These are phyloP conservation scores for Antheraea mylitta DNA, from an alignment of 1,140 invertebrate genomes.

Conservation along the genomic window DNA sequence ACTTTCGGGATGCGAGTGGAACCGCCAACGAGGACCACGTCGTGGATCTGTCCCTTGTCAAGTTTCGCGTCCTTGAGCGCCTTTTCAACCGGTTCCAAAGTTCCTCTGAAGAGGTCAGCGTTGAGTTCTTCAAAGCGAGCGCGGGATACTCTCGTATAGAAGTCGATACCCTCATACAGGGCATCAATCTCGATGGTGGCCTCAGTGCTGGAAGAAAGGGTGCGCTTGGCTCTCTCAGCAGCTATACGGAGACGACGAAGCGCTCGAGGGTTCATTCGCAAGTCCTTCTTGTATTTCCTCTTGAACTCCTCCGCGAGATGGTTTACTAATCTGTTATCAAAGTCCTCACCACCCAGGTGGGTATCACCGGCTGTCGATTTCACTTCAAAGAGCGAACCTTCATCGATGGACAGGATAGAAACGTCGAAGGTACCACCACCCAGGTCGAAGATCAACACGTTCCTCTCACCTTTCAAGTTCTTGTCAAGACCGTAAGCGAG, in stretches of 20 bases:
- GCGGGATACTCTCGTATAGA: conserved; percentile 71
- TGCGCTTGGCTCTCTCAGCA: conserved; percentile 80
- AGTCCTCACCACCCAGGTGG: conserved; percentile 86
- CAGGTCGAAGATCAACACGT: conserved; percentile 31
- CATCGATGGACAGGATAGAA: conserved; percentile 86
- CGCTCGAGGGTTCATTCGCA: conserved; percentile 66
- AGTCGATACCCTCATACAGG: conserved; percentile 74
- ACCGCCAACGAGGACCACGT: conserved; percentile 81
- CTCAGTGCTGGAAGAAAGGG: conserved; percentile 76
- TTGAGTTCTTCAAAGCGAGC: conserved; percentile 76
- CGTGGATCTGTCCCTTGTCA: conserved; percentile 83
- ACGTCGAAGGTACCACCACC: conserved; percentile 75
- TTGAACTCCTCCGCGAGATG: conserved; percentile 79
- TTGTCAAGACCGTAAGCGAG: conserved; percentile 88
- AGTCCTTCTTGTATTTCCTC: conserved; percentile 76
- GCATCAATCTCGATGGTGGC: conserved; percentile 78
- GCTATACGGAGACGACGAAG: conserved; percentile 82
- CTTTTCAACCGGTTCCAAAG: conserved; percentile 56
- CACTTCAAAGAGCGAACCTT: conserved; percentile 86
- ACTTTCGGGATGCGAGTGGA: conserved; percentile 61
- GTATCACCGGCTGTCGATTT: conserved; percentile 36
- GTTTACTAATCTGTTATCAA: conserved; percentile 87
- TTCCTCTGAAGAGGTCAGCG: conserved; percentile 77
- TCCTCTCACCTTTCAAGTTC: conserved; percentile 84
- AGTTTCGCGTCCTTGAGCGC: conserved; percentile 81